Conservation (phyloP, 2,888 invertebrate genomes). For the Cybosia mesomella region DNA sequence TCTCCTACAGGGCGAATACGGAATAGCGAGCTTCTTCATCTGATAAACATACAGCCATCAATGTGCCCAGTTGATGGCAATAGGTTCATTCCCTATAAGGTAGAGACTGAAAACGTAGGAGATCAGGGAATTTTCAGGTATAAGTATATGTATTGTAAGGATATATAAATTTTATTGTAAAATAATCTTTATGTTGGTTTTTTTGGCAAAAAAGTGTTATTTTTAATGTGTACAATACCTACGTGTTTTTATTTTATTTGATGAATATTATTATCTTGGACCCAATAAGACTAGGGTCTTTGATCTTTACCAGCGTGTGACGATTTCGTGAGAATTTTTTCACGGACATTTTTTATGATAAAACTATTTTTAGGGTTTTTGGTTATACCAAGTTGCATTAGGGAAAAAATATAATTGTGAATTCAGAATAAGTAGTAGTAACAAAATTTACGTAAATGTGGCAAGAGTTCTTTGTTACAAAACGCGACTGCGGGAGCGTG, state of each 20-base stretch:
- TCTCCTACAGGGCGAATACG: too few species aligned
- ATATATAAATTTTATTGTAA: too few species aligned
- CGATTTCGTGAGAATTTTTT: background rate
- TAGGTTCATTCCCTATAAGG: too few species aligned
- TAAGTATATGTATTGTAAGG: too few species aligned
- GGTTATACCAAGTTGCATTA: background rate
- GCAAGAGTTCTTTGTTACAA: conserved; percentile 45
- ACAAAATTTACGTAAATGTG: conserved; percentile 35
- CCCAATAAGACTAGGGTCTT: background rate
- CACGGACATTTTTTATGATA: background rate
- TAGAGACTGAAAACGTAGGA: too few species aligned
- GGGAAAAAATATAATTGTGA: background rate
- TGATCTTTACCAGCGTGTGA: background rate
- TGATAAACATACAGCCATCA: too few species aligned
- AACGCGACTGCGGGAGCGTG: conserved; percentile 36
- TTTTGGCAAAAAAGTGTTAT: too few species aligned
- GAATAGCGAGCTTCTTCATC: too few species aligned
- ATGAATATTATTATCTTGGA: background rate
- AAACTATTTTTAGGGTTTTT: background rate
- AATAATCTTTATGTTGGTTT: too few species aligned
- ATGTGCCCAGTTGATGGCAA: too few species aligned
- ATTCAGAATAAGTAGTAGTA: conserved; percentile 16
- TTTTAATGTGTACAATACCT: too few species aligned
- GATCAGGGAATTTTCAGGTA: too few species aligned
- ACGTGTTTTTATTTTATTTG: background rate